phyloP scores from a whole-genome alignment of 2,797 vertebrate genomes.

The Enteromius paludinosus region DNA sequence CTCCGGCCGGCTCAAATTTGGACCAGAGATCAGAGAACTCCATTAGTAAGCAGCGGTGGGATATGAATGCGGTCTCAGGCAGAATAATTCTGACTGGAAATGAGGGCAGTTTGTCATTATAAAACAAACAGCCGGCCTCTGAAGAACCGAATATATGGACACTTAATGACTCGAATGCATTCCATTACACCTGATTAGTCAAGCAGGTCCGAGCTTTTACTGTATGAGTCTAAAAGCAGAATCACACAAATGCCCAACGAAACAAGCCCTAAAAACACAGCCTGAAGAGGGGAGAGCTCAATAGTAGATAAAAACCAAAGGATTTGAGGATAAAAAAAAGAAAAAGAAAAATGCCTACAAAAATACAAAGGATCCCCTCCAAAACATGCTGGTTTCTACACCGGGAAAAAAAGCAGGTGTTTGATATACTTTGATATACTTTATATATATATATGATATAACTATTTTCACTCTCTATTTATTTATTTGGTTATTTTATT shows the following conservation, averaged over 20 bases:
- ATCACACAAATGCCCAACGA: not conserved
- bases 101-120: slow-evolving; percentile 46
- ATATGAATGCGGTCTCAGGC: slow-evolving; percentile 18
- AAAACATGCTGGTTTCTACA: not conserved
- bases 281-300: not conserved
- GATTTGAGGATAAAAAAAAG: too few relatives aligned
- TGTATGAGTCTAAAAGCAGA: slow-evolving; percentile 6
- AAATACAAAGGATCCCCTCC: not conserved
- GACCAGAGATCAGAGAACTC: slow-evolving; percentile 41
- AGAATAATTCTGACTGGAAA: slow-evolving; percentile 4
- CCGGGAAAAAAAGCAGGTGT: not conserved
- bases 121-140: slow-evolving; percentile 17
- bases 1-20: slow-evolving; percentile 58
- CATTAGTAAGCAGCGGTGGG: slow-evolving; percentile 22
- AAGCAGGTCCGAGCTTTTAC: slow-evolving; percentile 26
- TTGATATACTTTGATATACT: not conserved
- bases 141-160: slow-evolving; percentile 19
- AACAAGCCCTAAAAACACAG: not conserved
- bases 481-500: not conserved
- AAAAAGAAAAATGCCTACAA: not conserved
- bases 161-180: slow-evolving; percentile 22
- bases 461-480: not conserved
- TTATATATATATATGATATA: too few relatives aligned
- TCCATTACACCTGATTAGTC: slow-evolving; percentile 47
- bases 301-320: not conserved